Evolutionary conservation across 2,888 invertebrate genomes (phyloP), one percentile per base, ranked within the genome.

Genomic region (Noctua janthina): DNA sequence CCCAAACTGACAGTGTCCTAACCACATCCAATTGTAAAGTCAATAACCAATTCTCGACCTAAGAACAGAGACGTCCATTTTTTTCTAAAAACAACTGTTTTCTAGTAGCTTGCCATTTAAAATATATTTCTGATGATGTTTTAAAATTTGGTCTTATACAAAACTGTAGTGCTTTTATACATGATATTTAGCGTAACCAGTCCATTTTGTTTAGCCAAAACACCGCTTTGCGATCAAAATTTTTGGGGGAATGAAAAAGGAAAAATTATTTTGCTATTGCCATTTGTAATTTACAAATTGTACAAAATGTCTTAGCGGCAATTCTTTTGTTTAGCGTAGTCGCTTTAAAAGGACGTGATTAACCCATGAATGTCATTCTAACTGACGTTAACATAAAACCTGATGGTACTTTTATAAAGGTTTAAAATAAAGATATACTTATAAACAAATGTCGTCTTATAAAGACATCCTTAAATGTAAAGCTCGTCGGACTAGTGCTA

Each of bases 151-250:
- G 95, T 95, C 94, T 95, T 96, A 94, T 96, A 96, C 95, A 96
- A 91, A 96, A 93, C 93, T 91, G 96, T 96, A 96, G 96, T 94
- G 96, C 96, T 97, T 97, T 97, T 96, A 96, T 97, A 96, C 93
- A 95, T 91, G 92, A 91, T 95, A 94, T 96, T 96, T 96, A 96
- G 96, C 96, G 92, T 93, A 93, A 95, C 95, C 96, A 94, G 96
- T 97, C 97, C 97, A 97, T 97, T 96, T 97, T 96, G 92, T 97
- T 97, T 96, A 96, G 97, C 96, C 95, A 93, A 95, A 95, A 95
- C 95, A 95, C 95, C 94, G 96, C 96, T 96, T 96, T 94, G 94
- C 94, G 94, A 93, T 94, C 94, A 92, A 95, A 94, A 94, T 92
- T 95, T 94, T 94, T 92, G 90, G 85, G 76, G 71, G 82, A 84